A percentile compares a stretch with the other conserved stretches of the same genome.
Conservation (phyloP, 2,797 vertebrate species). For the Hippopotamyrus pictus region DNA sequence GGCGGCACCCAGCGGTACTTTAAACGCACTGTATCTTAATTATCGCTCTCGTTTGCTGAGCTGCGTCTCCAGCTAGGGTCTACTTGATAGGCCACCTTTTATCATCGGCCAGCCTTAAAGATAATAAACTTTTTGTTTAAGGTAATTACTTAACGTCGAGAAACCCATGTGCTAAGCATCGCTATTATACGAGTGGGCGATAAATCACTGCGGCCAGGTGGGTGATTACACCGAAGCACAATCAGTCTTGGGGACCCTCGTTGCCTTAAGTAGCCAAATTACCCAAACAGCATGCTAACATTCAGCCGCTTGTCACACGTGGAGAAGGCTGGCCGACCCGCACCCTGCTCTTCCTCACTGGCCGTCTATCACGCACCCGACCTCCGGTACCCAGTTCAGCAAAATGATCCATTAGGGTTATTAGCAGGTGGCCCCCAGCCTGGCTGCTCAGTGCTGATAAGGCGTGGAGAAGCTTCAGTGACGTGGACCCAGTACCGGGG, state of each 20-base stretch:
- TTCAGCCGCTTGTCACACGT: conserved; percentile 39
- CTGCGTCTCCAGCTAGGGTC: neutral
- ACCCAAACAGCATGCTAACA: conserved; percentile 65
- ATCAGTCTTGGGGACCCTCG: conserved; percentile 69
- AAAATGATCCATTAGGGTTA: conserved; percentile 72
- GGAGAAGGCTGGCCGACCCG: conserved; percentile 29
- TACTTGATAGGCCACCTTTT: conserved; percentile 49
- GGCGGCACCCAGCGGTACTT: conserved; percentile 14
- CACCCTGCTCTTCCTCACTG: conserved; percentile 38
- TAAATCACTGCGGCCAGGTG: conserved; percentile 76
- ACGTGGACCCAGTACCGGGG: conserved; percentile 14
- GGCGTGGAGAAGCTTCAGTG: conserved; percentile 35
- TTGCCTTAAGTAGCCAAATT: conserved; percentile 59
- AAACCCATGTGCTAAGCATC: conserved; percentile 71
- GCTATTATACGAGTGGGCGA: conserved; percentile 58
- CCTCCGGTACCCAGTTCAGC: conserved; percentile 47
- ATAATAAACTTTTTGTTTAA: conserved; percentile 74
- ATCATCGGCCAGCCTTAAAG: conserved; percentile 56
- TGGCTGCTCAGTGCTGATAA: conserved; percentile 68
- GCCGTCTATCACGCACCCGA: conserved; percentile 52
- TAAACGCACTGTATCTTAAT: conserved; percentile 36
- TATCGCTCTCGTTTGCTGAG: conserved; percentile 19
- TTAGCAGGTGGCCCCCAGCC: conserved; percentile 61
- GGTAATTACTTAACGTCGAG: conserved; percentile 77
- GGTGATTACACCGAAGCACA: conserved; percentile 71